Evolutionary conservation across 37 sponge, comb jelly and placozoan genomes (phyloP), one percentile per base, ranked within the genome.

Genomic region (Ephydatia muelleri): DNA sequence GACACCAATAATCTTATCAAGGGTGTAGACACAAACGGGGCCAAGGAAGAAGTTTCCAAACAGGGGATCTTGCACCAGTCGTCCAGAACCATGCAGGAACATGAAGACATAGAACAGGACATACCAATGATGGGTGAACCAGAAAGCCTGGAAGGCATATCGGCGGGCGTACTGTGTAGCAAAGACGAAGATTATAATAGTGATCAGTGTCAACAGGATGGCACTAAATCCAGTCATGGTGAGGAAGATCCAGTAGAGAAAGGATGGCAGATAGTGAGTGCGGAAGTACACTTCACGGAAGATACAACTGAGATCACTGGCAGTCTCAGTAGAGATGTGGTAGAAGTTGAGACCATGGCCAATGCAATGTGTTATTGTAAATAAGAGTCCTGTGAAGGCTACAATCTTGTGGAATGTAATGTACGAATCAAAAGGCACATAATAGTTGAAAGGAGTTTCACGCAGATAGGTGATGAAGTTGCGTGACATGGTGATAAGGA

Each of bases 261-360:
- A 92, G 73, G 92, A 94, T 35, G 94, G 93, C 34, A 92, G 87
- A 69, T 80, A 68, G 68, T 92, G 88, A n/a, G 89, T 84, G 38
- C 91, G 80, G 40, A 88, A 91, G 86, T 90, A 98, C 22, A 91
- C 93, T 39, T 94, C 94, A n/a, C 96, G 83, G 93, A 98, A 96
- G 81, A 98, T 75, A 65, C 98, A 98, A 0, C 92, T 90, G 43
- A 98, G 86, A 75, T 98, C 96, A 79, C 90, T 91, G 35, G 96
- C 87, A 12, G 94, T 94, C 86, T 96, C 91, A 26, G 98, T 98
- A 37, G 95, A 37, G 68, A 98, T 96, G 84, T 92, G 91, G 86
- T 98, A 98, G 94, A 98, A 98, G 88, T 98, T 98, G 86, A 94
- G 86, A 28, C 94, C 95, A 76, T 98, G 98, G 31, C 98, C 98